Evolutionary conservation across 2,888 invertebrate genomes (phyloP).

Genomic region (Resseliella maxima): DNA sequence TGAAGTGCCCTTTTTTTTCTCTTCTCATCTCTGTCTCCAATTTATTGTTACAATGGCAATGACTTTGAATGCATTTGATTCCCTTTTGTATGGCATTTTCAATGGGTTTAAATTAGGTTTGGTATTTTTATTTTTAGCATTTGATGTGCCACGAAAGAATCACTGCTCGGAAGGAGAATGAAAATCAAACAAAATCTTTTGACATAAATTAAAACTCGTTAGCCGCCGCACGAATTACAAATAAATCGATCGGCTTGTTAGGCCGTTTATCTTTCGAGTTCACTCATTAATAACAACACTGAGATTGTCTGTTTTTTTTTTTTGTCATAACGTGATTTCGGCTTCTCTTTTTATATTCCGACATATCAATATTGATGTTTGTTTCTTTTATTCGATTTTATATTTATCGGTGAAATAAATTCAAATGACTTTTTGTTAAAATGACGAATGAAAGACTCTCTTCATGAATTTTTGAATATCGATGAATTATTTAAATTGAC

Average conservation of each 20-base stretch:
- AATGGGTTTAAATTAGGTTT: not conserved
- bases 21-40: not conserved
- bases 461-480: not conserved
- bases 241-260: conserved; percentile 48
- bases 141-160: not conserved
- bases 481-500: not conserved
- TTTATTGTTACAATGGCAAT: not conserved
- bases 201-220: conserved; percentile 51
- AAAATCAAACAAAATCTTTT: not conserved
- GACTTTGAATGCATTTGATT: not conserved
- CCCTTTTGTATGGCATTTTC: conserved; percentile 33
- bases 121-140: not conserved
- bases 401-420: conserved; percentile 20
- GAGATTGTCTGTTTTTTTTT: not conserved
- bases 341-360: not conserved
- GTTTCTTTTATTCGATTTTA: not conserved
- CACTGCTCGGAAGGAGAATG: not conserved
- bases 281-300: conserved; percentile 35
- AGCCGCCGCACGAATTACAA: conserved; percentile 28
- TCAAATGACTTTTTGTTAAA: conserved; percentile 24
- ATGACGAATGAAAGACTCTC: not conserved
- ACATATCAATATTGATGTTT: not conserved
- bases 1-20: not conserved
- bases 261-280: conserved; percentile 1
- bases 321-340: not conserved